These are phyloP conservation scores for Pegoplata infirma DNA, from an alignment of 2,888 invertebrate species.

Conservation along the genomic window DNA sequence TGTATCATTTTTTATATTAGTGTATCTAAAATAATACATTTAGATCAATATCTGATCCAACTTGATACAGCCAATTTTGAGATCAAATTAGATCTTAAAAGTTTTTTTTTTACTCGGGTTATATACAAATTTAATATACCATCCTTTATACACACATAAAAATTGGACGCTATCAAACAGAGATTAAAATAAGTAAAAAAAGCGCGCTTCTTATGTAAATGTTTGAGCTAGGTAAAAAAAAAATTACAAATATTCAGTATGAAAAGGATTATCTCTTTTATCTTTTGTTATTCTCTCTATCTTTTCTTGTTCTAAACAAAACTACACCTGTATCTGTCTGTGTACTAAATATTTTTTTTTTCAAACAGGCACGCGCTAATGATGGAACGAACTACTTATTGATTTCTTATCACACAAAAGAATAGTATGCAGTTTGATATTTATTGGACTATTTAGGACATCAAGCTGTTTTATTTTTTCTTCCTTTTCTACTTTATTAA, in stretches of 20 bases:
- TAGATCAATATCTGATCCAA: too few species aligned
- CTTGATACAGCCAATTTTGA: too few species aligned
- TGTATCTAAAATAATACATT: too few species aligned
- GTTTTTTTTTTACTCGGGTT: too few species aligned
- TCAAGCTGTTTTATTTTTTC: constrained; percentile 20
- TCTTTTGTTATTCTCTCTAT: neutral
- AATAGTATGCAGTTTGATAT: neutral
- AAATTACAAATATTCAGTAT: neutral
- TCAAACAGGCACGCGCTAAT: constrained; percentile 15
- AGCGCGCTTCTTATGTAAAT: neutral
- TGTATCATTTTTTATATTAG: too few species aligned
- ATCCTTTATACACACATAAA: too few species aligned
- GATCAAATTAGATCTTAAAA: too few species aligned
- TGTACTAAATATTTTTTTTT: neutral
- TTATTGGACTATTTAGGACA: constrained; percentile 9
- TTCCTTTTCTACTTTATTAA: neutral
- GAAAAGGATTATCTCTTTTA: neutral
- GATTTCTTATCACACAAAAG: constrained; percentile 16
- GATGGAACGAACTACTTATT: neutral
- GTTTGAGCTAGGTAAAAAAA: neutral
- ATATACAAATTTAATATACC: too few species aligned
- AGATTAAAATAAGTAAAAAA: neutral
- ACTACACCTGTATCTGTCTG: constrained; percentile 12
- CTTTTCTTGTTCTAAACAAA: neutral
- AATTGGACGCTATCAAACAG: too few species aligned